Evolutionary conservation across 2,113 vertebrate genomes (phyloP), one percentile per base, ranked within the genome.

Genomic region (Falcunculus frontatus): DNA sequence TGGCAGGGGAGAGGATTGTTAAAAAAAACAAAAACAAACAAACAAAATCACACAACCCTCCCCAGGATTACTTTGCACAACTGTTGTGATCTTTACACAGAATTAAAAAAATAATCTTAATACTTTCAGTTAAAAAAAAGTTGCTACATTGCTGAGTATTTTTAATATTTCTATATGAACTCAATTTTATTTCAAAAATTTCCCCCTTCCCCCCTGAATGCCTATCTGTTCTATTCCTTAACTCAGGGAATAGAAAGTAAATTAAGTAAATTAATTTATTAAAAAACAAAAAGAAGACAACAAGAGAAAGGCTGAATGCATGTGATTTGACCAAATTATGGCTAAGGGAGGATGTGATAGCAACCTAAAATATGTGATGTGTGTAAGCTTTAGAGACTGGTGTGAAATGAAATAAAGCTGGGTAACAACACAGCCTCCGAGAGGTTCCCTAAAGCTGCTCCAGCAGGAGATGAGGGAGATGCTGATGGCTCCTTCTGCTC

Each of bases 281-380:
- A 10, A 80, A 65, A 84, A 68, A 11, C 20, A 49, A 46, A n/a
- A 62, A 26, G 14, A 27, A 49, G 11, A 19, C 17, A 29, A 25
- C 19, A 29, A 35, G 35, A 87, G 23, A 86, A 93, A 90, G 35
- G 47, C 10, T 16, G 53, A 69, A 57, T 25, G 25, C 17, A 53
- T 75, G 59, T 27, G 72, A 60, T 57, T 73, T 23, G 39, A 35
- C 63, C 47, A 95, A 95, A 62, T 68, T n/a, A 80, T 75, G 91
- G 63, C 83, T 91, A 79, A 87, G 83, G 65, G 33, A 95, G 86
- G 79, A 81, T 78, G 35, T 44, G 74, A 89, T 76, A 92, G 80
- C 72, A 53, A 3, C 59, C 76, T 70, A 30, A 92, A 93, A 84
- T 88, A 91, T 35, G 52, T 86, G 65, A 65, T 41, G 4, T 39